Evolutionary conservation across 1,140 invertebrate species (phyloP).

Genomic region (Bombyx mori): DNA sequence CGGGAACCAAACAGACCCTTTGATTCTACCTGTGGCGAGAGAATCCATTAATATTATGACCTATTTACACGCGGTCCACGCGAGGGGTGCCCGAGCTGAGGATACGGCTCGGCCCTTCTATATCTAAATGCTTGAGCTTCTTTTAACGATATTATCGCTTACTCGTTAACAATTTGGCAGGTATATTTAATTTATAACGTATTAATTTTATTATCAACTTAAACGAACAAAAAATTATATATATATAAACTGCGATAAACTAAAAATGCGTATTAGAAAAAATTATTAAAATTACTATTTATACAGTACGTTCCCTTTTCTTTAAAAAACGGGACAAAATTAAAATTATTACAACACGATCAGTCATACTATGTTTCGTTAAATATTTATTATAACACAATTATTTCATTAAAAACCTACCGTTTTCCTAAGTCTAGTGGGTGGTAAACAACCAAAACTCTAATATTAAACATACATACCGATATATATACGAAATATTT

Average conservation of each 20-base stretch:
- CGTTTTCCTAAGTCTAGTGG: slow-evolving; percentile 66
- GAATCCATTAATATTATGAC: slow-evolving; percentile 67
- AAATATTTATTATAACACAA: slow-evolving; percentile 63
- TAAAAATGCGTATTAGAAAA: slow-evolving; percentile 64
- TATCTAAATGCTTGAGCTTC: slow-evolving; percentile 66
- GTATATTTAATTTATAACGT: slow-evolving; percentile 62
- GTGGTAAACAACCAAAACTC: slow-evolving; percentile 68
- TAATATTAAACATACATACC: slow-evolving; percentile 71
- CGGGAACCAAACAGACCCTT: slow-evolving; percentile 18
- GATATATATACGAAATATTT: slow-evolving; percentile 69
- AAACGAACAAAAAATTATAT: slow-evolving; percentile 19
- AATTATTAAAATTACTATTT: slow-evolving; percentile 60
- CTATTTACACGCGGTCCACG: slow-evolving; percentile 53
- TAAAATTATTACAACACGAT: slow-evolving; percentile 62
- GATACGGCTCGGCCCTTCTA: slow-evolving; percentile 24
- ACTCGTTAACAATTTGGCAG: slow-evolving; percentile 66
- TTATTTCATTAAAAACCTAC: slow-evolving; percentile 65
- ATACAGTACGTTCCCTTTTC: slow-evolving; percentile 57
- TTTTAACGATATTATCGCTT: slow-evolving; percentile 40
- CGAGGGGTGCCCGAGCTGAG: slow-evolving; percentile 33
- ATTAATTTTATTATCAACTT: slow-evolving; percentile 55
- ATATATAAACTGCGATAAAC: slow-evolving; percentile 44
- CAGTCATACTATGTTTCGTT: slow-evolving; percentile 66
- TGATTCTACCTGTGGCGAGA: slow-evolving; percentile 64
- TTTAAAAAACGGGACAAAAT: slow-evolving; percentile 43